Conservation (phyloP, 1,140 invertebrate species). For the Eumeta japonica region DNA sequence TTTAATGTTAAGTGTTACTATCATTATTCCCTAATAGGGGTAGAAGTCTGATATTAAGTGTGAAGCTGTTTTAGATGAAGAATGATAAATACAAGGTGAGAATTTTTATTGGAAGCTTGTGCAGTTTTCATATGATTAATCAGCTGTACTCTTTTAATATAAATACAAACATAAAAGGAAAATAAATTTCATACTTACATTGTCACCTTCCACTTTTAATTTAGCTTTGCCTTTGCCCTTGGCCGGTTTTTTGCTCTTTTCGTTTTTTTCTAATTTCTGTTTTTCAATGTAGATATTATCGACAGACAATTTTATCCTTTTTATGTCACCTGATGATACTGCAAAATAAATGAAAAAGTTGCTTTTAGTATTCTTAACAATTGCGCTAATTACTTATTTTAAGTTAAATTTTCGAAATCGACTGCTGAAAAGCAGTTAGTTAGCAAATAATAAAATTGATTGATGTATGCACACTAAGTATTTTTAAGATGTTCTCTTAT, state of each 20-base stretch:
- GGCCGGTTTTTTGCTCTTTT: constrained; percentile 70
- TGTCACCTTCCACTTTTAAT: constrained; percentile 73
- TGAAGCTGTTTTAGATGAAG: too few relatives aligned
- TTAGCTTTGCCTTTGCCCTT: constrained; percentile 79
- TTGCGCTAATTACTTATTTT: not conserved
- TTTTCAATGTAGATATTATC: constrained; percentile 81
- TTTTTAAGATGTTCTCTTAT: not conserved
- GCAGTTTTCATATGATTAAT: too few relatives aligned
- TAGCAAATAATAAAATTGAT: not conserved
- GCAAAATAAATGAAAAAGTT: constrained; percentile 18
- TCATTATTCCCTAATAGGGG: too few relatives aligned
- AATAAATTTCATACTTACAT: too few relatives aligned
- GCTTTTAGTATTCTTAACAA: not conserved
- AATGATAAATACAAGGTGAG: too few relatives aligned
- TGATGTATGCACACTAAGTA: not conserved
- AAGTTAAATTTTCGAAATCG: too few relatives aligned
- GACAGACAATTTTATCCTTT: constrained; percentile 77
- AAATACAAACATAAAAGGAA: too few relatives aligned
- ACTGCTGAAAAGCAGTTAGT: too few relatives aligned
- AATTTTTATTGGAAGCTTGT: too few relatives aligned
- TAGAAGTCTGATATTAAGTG: too few relatives aligned
- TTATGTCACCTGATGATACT: constrained; percentile 73
- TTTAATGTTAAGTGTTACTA: too few relatives aligned
- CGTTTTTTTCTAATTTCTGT: constrained; percentile 74
- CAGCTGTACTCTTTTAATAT: too few relatives aligned